Conservation (phyloP, 2,888 invertebrate species). For the Eutolmus rufibarbis region DNA sequence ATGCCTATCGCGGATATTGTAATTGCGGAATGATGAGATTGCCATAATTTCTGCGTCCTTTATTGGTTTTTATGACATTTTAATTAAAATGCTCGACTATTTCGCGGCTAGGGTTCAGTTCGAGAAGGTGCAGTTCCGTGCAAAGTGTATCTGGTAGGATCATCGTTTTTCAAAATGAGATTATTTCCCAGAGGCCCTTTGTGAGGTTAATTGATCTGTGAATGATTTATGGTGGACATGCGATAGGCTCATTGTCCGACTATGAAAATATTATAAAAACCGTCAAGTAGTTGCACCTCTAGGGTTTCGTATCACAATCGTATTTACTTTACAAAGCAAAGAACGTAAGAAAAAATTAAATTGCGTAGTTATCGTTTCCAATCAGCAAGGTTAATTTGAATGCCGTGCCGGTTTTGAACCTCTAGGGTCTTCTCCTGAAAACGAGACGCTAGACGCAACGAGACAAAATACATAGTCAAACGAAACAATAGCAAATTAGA, state of each 20-base stretch:
- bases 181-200: neutral
- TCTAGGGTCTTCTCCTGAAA: too few species aligned
- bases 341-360: too few species aligned
- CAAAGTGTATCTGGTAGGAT: neutral
- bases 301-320: too few species aligned
- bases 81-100: neutral
- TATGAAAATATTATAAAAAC: neutral
- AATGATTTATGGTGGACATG: neutral
- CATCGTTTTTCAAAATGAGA: neutral
- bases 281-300: too few species aligned
- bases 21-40: neutral
- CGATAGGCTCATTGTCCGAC: neutral
- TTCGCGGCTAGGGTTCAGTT: neutral
- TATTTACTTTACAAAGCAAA: too few species aligned
- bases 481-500: too few species aligned
- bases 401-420: too few species aligned
- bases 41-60: slow-evolving; percentile 1
- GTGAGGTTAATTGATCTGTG: neutral
- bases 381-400: too few species aligned
- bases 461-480: too few species aligned
- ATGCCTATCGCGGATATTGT: neutral
- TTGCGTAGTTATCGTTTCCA: too few species aligned
- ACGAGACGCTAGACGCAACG: too few species aligned
- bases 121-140: neutral
- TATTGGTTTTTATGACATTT: slow-evolving; percentile 6